phyloP scores from a whole-genome alignment of 1,140 invertebrate genomes.

The Orussus abietinus region DNA sequence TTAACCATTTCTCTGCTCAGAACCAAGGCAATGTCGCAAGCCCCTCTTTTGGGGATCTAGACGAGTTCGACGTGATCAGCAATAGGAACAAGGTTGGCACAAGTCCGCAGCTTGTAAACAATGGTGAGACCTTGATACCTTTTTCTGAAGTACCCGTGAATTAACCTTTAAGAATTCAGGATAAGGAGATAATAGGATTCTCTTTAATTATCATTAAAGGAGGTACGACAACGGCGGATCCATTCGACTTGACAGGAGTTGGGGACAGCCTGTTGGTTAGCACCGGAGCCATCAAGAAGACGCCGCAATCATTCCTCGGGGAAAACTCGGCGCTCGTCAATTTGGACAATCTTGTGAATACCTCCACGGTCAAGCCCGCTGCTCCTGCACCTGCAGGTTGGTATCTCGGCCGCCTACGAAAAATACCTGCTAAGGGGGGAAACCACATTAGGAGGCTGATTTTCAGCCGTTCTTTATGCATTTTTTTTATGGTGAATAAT shows the following conservation, averaged over 20 bases:
- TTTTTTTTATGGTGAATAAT: conserved; percentile 8
- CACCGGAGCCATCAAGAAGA: conserved; percentile 68
- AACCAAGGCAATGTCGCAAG: conserved; percentile 45
- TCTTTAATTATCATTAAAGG: conserved; percentile 29
- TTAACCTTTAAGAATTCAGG: too few species aligned
- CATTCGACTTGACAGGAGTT: conserved; percentile 67
- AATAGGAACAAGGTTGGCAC: conserved; percentile 58
- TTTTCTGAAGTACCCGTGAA: too few species aligned
- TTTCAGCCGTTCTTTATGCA: too few species aligned
- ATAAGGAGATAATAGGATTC: too few species aligned
- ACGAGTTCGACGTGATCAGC: conserved; percentile 80
- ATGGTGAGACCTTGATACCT: conserved; percentile 35
- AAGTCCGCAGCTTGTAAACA: conserved; percentile 47
- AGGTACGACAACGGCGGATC: conserved; percentile 57
- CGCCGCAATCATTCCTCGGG: conserved; percentile 88
- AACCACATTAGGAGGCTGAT: too few species aligned
- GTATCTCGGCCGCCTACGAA: too few species aligned
- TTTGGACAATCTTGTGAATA: conserved; percentile 88
- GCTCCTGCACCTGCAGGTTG: conserved; percentile 44
- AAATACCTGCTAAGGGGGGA: background rate
- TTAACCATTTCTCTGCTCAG: conserved; percentile 36
- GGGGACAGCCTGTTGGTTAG: conserved; percentile 54
- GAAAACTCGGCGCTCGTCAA: conserved; percentile 93
- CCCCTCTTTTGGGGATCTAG: conserved; percentile 69
- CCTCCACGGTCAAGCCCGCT: conserved; percentile 45